Evolutionary conservation across 2,797 vertebrate genomes (phyloP).

Genomic region (Sebastes reedi): DNA sequence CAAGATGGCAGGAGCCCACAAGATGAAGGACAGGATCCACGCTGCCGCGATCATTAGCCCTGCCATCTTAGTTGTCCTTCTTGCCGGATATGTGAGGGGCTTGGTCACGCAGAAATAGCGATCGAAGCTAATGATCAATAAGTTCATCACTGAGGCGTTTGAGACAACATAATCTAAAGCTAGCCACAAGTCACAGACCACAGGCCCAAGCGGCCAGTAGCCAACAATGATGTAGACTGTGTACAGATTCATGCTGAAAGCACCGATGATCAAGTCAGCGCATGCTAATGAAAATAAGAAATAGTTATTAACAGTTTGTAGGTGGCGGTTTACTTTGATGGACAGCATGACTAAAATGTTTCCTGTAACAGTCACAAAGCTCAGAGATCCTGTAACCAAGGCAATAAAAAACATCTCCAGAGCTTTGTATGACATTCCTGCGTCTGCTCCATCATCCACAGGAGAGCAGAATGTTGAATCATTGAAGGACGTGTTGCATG

Average conservation of each 20-base stretch:
- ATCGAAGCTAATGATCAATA: constrained; percentile 98
- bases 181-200: constrained; percentile 97
- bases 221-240: constrained; percentile 96
- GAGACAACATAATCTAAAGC: constrained; percentile 97
- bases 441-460: constrained; percentile 50
- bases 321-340: constrained; percentile 98
- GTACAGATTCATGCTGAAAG: constrained; percentile 98
- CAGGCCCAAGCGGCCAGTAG: constrained; percentile 95
- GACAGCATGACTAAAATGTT: constrained; percentile 99
- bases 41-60: constrained; percentile 91
- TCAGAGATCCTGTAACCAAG: constrained; percentile 94
- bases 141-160: constrained; percentile 98
- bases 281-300: constrained; percentile 98
- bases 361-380: constrained; percentile 96
- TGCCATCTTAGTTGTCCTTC: constrained; percentile 98
- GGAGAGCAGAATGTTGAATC: constrained; percentile 70
- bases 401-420: constrained; percentile 97
- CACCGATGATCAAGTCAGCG: constrained; percentile 95
- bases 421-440: constrained; percentile 87
- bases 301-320: constrained; percentile 99
- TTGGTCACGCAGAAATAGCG: constrained; percentile 99
- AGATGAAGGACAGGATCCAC: constrained; percentile 93
- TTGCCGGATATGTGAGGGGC: constrained; percentile 92
- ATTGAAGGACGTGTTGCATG: constrained; percentile 79
- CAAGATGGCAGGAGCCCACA: constrained; percentile 97